phyloP scores from a whole-genome alignment of 2,113 vertebrate species.

The Uropsilus gracilis region DNA sequence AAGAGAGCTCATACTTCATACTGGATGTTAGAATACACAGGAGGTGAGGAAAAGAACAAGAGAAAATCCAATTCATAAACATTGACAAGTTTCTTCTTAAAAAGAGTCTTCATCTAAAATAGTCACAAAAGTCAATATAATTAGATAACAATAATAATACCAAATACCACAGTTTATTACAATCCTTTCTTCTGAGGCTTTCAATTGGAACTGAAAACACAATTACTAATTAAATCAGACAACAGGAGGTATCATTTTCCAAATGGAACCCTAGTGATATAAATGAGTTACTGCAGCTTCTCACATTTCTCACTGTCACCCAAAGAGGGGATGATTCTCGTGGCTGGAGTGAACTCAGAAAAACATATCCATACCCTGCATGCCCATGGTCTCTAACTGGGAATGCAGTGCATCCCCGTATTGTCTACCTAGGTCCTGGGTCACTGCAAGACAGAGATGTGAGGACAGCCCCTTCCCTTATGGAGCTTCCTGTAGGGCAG shows the following conservation, averaged over 20 bases:
- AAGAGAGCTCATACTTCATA: not conserved
- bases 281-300: constrained; percentile 58
- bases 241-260: constrained; percentile 70
- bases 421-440: not conserved
- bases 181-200: constrained; percentile 63
- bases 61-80: not conserved
- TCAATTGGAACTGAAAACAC: constrained; percentile 72
- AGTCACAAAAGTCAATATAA: constrained; percentile 50
- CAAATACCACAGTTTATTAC: constrained; percentile 54
- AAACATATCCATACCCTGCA: not conserved
- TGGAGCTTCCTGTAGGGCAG: rapidly evolving
- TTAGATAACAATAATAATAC: constrained; percentile 64
- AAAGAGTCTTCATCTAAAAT: constrained; percentile 52
- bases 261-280: constrained; percentile 65
- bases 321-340: not conserved
- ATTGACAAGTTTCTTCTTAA: not conserved
- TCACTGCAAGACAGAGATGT: not conserved
- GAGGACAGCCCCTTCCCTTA: not conserved
- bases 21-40: not conserved
- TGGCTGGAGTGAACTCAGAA: not conserved
- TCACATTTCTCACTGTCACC: constrained; percentile 33
- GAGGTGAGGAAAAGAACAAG: not conserved
- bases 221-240: constrained; percentile 77
- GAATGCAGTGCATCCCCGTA: not conserved
- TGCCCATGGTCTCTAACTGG: not conserved